These are phyloP conservation scores for Lepetodrilus schrolli DNA, from an alignment of 2,888 invertebrate species.

Conservation along the genomic window DNA sequence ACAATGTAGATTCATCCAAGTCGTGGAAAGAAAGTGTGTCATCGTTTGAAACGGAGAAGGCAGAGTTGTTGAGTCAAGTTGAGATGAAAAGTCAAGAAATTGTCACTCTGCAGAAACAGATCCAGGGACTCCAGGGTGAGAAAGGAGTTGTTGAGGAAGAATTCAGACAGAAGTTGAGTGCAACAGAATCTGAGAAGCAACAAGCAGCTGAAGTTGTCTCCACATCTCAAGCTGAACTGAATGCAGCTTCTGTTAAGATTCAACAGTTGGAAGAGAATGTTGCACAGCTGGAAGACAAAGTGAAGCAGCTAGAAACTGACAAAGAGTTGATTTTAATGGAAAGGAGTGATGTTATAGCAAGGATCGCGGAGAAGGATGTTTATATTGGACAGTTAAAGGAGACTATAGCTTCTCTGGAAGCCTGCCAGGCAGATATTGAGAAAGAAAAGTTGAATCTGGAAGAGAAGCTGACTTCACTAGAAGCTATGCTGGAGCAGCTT, in stretches of 20 bases:
- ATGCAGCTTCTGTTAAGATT: conserved; percentile 27
- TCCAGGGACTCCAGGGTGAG: conserved; percentile 39
- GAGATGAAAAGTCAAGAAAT: conserved; percentile 44
- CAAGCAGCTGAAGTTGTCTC: neutral
- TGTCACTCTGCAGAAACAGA: conserved; percentile 36
- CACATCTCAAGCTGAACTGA: neutral
- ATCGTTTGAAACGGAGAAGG: conserved; percentile 35
- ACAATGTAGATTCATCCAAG: neutral
- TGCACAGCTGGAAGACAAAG: conserved; percentile 26
- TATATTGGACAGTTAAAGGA: conserved; percentile 32
- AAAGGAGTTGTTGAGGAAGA: conserved; percentile 41
- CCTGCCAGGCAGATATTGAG: conserved; percentile 41
- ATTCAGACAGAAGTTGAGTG: conserved; percentile 40
- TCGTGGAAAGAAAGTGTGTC: conserved; percentile 17
- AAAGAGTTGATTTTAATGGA: conserved; percentile 19
- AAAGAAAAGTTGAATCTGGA: conserved; percentile 52
- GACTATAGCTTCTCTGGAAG: conserved; percentile 35
- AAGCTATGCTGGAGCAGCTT: conserved; percentile 45
- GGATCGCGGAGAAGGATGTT: conserved; percentile 31
- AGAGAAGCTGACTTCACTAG: conserved; percentile 51
- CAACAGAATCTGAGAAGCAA: conserved; percentile 36
- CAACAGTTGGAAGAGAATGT: conserved; percentile 18
- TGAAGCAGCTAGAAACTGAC: conserved; percentile 30
- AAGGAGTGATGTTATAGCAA: neutral
- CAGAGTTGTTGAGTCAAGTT: conserved; percentile 41